Evolutionary conservation across 2,113 vertebrate species (phyloP).

Genomic region (Strix aluco): DNA sequence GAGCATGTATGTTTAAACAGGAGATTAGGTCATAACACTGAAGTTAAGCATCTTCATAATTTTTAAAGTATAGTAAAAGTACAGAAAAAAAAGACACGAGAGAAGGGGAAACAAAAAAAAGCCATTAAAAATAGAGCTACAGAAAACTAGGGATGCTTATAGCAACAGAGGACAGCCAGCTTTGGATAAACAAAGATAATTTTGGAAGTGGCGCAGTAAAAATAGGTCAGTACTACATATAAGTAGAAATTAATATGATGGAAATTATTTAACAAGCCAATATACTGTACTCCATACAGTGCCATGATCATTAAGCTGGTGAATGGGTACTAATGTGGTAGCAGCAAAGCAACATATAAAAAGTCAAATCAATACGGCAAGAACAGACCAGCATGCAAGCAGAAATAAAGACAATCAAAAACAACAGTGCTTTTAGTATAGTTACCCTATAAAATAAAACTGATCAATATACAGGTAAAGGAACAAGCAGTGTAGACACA

Average conservation of each 20-base stretch:
- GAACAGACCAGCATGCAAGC: neutral
- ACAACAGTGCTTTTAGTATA: neutral
- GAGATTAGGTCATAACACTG: fast-evolving
- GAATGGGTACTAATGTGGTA: neutral
- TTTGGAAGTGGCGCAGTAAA: slow-evolving; percentile 46
- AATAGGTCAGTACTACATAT: slow-evolving; percentile 32
- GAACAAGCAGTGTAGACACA: neutral
- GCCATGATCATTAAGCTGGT: neutral
- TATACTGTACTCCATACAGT: slow-evolving; percentile 7
- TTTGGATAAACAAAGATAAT: slow-evolving; percentile 32
- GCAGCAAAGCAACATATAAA: slow-evolving; percentile 31
- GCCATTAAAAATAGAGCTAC: slow-evolving; percentile 31
- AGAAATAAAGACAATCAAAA: neutral
- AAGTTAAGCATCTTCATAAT: neutral
- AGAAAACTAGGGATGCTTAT: slow-evolving; percentile 12
- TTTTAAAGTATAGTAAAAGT: neutral
- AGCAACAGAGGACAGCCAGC: slow-evolving; percentile 35
- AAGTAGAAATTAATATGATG: slow-evolving; percentile 53
- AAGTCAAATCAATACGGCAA: slow-evolving; percentile 27
- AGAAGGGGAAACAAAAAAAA: neutral
- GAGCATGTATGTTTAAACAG: neutral
- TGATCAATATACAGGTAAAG: slow-evolving; percentile 22
- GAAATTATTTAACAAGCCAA: slow-evolving; percentile 48
- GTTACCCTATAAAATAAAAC: neutral
- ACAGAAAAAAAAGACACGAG: neutral